Evolutionary conservation across 2,113 vertebrate genomes (phyloP).

Genomic region (Numida meleagris): DNA sequence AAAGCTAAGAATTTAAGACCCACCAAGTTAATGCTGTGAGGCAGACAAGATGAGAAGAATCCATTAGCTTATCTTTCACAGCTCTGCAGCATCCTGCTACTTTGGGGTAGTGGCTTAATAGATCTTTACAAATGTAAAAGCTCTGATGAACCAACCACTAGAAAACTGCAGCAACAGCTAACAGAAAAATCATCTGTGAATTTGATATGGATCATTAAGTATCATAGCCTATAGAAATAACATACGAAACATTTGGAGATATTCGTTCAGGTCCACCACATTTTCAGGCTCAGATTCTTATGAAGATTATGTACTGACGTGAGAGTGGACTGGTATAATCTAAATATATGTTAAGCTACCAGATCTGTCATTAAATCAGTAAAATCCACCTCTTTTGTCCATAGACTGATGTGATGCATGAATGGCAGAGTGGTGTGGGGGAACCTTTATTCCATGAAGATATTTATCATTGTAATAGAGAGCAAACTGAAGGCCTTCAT

Average conservation of each 20-base stretch:
- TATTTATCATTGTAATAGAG: conserved; percentile 5
- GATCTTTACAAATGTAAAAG: conserved; percentile 43
- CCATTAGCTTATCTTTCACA: conserved; percentile 26
- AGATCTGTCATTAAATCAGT: conserved; percentile 33
- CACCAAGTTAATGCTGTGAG: conserved; percentile 10
- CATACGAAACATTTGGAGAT: background rate
- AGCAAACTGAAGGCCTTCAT: conserved; percentile 14
- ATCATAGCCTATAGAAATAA: background rate
- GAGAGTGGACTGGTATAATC: background rate
- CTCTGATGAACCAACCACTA: background rate
- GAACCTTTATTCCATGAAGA: background rate
- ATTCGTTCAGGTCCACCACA: background rate
- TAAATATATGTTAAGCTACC: conserved; percentile 20
- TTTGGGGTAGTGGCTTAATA: background rate
- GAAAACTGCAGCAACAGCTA: background rate
- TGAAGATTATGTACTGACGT: background rate
- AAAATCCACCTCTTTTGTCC: conserved; percentile 17
- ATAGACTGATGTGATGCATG: background rate
- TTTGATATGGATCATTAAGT: background rate
- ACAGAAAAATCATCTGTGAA: background rate
- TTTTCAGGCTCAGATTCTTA: background rate
- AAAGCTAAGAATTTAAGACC: conserved; percentile 18
- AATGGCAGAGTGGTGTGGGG: background rate
- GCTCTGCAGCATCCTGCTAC: background rate
- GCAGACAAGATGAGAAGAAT: conserved; percentile 9